Evolutionary conservation across 2,797 vertebrate species (phyloP).

Genomic region (Melopsittacus undulatus): DNA sequence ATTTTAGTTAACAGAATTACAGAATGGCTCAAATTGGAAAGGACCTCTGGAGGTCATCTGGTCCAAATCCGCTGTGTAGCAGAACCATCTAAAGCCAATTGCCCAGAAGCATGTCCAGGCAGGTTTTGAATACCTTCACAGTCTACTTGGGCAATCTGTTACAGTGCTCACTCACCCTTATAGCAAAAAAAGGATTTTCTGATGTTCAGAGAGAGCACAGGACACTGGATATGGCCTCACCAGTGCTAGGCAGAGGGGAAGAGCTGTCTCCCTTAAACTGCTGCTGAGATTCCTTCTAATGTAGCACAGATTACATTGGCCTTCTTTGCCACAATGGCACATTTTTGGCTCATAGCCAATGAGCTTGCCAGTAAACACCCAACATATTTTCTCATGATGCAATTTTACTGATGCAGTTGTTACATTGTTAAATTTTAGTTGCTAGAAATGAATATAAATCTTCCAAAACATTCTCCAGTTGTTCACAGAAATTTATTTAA

Average conservation of each 20-base stretch:
- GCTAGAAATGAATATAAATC: neutral
- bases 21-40: neutral
- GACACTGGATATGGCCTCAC: neutral
- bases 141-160: neutral
- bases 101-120: neutral
- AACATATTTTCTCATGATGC: neutral
- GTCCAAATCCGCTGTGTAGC: neutral
- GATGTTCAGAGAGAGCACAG: neutral
- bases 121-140: neutral
- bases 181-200: neutral
- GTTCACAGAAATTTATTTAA: neutral
- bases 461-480: neutral
- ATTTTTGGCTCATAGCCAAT: neutral
- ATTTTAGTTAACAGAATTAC: neutral
- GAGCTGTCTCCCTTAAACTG: accelerated
- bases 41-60: neutral
- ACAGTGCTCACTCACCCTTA: neutral
- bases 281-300: neutral
- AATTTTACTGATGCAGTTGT: neutral
- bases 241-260: neutral
- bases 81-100: neutral
- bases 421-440: neutral
- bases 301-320: neutral
- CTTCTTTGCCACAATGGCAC: neutral
- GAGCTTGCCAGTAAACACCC: neutral